A percentile compares a stretch with the other conserved stretches of the same genome.
Conservation (phyloP, 1,140 invertebrate genomes). For the Littorina saxatilis region DNA sequence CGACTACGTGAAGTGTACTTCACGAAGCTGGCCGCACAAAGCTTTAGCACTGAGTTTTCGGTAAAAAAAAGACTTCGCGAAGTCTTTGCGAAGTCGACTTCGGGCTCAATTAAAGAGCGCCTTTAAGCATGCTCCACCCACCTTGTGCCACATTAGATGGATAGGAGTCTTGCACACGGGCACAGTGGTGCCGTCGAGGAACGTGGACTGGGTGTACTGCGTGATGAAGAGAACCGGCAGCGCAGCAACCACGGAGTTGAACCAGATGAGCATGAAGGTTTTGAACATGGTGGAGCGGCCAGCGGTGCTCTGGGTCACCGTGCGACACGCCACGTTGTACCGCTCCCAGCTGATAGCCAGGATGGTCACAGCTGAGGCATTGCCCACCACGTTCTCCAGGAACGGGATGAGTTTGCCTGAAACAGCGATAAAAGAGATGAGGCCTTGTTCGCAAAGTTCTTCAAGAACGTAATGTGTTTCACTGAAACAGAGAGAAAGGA, state of each 20-base stretch:
- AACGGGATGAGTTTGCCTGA: slow-evolving; percentile 87
- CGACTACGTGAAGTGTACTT: too few relatives aligned
- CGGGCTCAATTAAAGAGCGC: too few relatives aligned
- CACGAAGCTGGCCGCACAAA: too few relatives aligned
- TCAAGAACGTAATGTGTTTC: background rate
- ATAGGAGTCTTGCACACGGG: slow-evolving; percentile 45
- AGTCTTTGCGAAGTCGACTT: too few relatives aligned
- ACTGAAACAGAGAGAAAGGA: background rate
- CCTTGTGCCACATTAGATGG: slow-evolving; percentile 39
- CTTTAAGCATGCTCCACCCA: too few relatives aligned
- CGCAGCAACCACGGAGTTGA: slow-evolving; percentile 37
- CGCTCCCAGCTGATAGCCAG: slow-evolving; percentile 91
- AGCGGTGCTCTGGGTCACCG: slow-evolving; percentile 79
- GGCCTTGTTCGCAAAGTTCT: background rate
- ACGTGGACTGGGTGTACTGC: slow-evolving; percentile 13
- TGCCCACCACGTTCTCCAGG: slow-evolving; percentile 93
- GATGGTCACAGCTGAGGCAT: slow-evolving; percentile 94
- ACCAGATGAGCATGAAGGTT: slow-evolving; percentile 50
- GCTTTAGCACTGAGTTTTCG: too few relatives aligned
- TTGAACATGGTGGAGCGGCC: slow-evolving; percentile 29
- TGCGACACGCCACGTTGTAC: slow-evolving; percentile 96
- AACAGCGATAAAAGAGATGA: background rate
- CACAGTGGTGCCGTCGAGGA: slow-evolving; percentile 44
- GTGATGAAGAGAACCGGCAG: slow-evolving; percentile 49
- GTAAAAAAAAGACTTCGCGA: too few relatives aligned